Evolutionary conservation across 2,888 invertebrate genomes (phyloP).

Genomic region (Hemistola chrysoprasaria): DNA sequence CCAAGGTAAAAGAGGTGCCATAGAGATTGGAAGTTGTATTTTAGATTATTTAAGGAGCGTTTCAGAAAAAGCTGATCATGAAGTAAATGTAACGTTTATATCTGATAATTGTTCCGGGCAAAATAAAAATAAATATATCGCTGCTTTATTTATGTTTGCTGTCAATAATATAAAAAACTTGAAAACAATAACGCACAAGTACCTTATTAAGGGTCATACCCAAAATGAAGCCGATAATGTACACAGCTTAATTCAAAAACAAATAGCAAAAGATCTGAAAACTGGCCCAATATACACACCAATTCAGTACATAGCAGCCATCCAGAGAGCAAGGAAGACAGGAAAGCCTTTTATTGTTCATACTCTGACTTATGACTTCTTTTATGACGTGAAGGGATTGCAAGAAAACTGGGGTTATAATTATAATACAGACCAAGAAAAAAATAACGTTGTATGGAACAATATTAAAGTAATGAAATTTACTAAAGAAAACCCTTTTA

Average conservation of each 20-base stretch:
- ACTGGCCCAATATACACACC: not conserved
- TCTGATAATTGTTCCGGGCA: slow-evolving; percentile 1
- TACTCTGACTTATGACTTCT: not conserved
- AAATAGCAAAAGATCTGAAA: not conserved
- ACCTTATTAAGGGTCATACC: no score
- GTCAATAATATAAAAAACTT: not conserved
- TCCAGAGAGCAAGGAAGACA: no score
- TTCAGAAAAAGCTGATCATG: not conserved
- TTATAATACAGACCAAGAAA: no score
- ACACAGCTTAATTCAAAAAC: slow-evolving; percentile 2
- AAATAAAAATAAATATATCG: slow-evolving; percentile 3
- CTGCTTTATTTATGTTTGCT: not conserved
- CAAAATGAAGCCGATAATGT: slow-evolving; percentile 1
- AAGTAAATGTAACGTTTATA: not conserved
- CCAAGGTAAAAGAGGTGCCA: slow-evolving; percentile 29
- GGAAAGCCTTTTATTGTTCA: no score
- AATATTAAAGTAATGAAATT: no score
- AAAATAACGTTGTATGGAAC: no score
- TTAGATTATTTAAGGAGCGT: not conserved
- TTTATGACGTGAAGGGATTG: slow-evolving; percentile 7
- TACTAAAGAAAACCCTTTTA: no score
- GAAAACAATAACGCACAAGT: not conserved
- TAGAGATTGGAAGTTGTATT: slow-evolving; percentile 27
- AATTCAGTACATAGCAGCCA: no score
- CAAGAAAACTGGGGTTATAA: not conserved